Evolutionary conservation across 2,113 vertebrate species (phyloP), one percentile per base, ranked within the genome.

Genomic region (Podarcis muralis): DNA sequence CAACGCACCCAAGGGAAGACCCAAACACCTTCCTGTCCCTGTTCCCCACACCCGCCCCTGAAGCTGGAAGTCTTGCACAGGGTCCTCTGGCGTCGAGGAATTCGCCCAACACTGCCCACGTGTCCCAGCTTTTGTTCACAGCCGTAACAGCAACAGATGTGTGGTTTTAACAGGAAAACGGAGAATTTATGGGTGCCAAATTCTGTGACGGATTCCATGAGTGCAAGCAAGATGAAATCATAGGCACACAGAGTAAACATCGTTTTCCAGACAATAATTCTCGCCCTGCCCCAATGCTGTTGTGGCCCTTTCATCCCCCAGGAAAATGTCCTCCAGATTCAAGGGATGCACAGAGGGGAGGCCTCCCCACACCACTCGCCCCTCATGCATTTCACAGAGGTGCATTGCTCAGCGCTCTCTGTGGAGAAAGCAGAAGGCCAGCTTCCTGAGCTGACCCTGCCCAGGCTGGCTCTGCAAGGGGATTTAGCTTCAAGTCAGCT

Each of bases 401-500:
- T 27, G 5, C 9, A 57, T 83, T 88, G 43, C 40, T 57, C 37
- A 16, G 59, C n/a, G 66, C 74, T 40, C 37, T 65, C 32, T 48
- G 15, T 59, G 43, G 57, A 75, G 23, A 32, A 69, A 37, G 71
- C 57, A 69, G 48, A 23, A 83, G 62, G n/a, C 62, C 40, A 53
- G 62, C 74, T 78, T 88, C 87, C 40, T 69, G 43, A 88, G 43
- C n/a, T 78, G 87, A 88, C 65, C 87, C 87, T 40, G 48, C 12
- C 53, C 32, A 69, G 40, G 65, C 74, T 77, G 62, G 62, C 81
- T 69, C n/a, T 15, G 25, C 59, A 88, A 88, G 23, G 59, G 75
- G 87, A 59, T 68, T 84, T 83, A 78, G 20, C 43, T 57, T 59
- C 81, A 88, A 88, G 87, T 30, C 81, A 78, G 81, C 72, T 88